Percentiles rank a stretch among this genome's conserved stretches.
Evolutionary conservation across 2,113 vertebrate genomes (phyloP).

Genomic region (Smithornis capensis): DNA sequence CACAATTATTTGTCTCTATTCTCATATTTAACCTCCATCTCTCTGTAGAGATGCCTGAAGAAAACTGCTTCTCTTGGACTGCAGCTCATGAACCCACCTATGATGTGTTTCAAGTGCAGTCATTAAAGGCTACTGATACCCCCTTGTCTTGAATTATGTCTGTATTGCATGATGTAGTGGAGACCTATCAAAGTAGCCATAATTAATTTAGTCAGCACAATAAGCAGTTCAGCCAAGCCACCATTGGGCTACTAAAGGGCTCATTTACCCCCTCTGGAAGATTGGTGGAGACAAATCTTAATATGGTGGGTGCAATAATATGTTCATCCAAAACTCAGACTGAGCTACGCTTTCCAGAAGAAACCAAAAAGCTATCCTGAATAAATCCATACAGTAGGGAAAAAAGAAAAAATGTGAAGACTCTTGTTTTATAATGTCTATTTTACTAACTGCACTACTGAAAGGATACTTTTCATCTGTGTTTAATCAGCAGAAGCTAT

Average conservation of each 20-base stretch:
- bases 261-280: neutral
- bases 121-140: neutral
- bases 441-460: neutral
- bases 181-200: neutral
- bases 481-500: neutral
- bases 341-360: neutral
- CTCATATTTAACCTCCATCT: neutral
- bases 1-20: neutral
- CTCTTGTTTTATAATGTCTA: neutral
- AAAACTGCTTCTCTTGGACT: neutral
- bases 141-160: neutral
- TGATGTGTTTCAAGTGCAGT: neutral
- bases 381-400: neutral
- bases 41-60: neutral
- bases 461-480: neutral
- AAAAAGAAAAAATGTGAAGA: neutral
- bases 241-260: neutral
- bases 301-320: neutral
- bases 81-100: slow-evolving; percentile 1
- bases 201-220: neutral
- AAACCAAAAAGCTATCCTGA: neutral
- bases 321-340: neutral
- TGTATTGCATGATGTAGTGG: neutral
- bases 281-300: neutral
- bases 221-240: neutral